Evolutionary conservation across 2,888 invertebrate genomes (phyloP), one percentile per base, ranked within the genome.

Genomic region (Cyrtodaria siliqua): DNA sequence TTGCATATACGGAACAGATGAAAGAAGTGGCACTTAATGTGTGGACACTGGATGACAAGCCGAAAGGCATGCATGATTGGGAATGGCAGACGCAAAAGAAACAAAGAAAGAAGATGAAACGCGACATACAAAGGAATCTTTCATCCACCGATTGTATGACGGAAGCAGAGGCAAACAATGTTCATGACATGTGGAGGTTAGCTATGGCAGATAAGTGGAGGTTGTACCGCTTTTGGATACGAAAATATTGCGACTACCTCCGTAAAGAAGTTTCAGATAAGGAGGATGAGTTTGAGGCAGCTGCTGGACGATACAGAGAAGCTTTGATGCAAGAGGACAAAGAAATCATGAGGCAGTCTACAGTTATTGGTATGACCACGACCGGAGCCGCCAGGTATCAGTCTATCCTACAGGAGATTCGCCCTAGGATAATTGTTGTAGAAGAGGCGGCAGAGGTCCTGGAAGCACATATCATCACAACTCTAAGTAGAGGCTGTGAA

Each of bases 401-500:
- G 24, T 93, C 27, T 80, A 89, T 18, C 92, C 93, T 1, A 96
- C 96, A 84, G 94, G 79, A 85, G 24, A 85, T 94, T 24, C 82
- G 90, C n/a, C 93, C 93, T 6, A 86, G 87, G 38, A 91, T 93
- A 55, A 90, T 94, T 14, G 91, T 94, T 20, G 96, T 97, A 1
- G 97, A 97, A 92, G 98, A 98, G 93, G 97, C 97, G 0, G 97
- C 97, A 0, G 97, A 97, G 93, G 96, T 97, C 0, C 92, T 97
- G 38, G 98, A 98, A 91, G 95, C 96, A 0, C 97, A 97, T 89
- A 95, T 97, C 14, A 93, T 97, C 0, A 95, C 96, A 0, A 95
- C 96, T 0, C 93, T 97, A 20, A 96, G 96, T 0, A 92, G 94
- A 24, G 93, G 95, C 53, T 96, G 96, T 78, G 94, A 97, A 90